These are phyloP conservation scores for Sorex maritimensis DNA, from an alignment of 2,797 vertebrate genomes.

Conservation along the genomic window DNA sequence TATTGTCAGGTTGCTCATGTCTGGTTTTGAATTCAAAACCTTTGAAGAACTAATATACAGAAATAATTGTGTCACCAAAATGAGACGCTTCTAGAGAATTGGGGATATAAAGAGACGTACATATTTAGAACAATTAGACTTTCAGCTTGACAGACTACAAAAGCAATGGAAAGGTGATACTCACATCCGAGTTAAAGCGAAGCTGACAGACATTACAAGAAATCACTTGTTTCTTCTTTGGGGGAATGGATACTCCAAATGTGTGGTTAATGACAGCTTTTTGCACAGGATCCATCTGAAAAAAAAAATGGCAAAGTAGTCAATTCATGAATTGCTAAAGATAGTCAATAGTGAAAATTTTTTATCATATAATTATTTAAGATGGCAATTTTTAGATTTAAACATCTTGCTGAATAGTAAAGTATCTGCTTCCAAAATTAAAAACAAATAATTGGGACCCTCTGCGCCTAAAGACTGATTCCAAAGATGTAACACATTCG, in stretches of 20 bases:
- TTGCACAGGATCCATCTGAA: conserved; percentile 99
- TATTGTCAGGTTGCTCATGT: conserved; percentile 20
- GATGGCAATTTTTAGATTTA: conserved; percentile 12
- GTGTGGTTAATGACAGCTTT: conserved; percentile 99
- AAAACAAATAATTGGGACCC: too few relatives aligned
- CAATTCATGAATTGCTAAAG: conserved; percentile 74
- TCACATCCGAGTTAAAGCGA: conserved; percentile 98
- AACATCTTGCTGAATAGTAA: conserved; percentile 43
- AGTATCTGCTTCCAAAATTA: conserved; percentile 60
- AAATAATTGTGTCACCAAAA: neutral
- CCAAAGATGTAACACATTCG: too few relatives aligned
- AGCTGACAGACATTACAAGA: conserved; percentile 98
- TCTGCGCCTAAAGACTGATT: too few relatives aligned
- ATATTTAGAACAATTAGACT: conserved; percentile 64
- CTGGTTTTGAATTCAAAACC: neutral
- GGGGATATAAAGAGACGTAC: conserved; percentile 50
- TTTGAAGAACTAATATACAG: neutral
- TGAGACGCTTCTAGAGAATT: neutral
- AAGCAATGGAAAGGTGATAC: conserved; percentile 86
- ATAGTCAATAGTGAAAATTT: neutral
- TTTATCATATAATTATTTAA: conserved; percentile 43
- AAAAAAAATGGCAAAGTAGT: conserved; percentile 85
- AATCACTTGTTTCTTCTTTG: conserved; percentile 98
- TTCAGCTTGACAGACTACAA: neutral
- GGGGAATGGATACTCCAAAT: conserved; percentile 96